These are phyloP conservation scores for Drosophila fungiperda DNA, from an alignment of 2,888 invertebrate species.

Conservation along the genomic window DNA sequence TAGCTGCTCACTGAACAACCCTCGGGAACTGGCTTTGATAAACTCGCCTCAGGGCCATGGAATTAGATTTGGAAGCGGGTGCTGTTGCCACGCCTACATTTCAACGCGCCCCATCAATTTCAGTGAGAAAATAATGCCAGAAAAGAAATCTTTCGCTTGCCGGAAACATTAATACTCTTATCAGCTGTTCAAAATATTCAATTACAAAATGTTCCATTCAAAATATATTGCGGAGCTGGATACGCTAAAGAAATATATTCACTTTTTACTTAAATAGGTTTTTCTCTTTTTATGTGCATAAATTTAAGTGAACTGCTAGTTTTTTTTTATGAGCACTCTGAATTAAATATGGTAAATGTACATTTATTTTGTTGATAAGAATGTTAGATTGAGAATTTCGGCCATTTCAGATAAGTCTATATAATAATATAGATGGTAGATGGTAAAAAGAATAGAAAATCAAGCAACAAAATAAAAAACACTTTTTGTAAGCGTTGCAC, in stretches of 20 bases:
- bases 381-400: not conserved
- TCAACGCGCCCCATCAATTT: conserved; percentile 57
- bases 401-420: not conserved
- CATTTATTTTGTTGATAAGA: not conserved
- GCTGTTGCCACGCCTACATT: conserved; percentile 53
- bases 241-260: not conserved
- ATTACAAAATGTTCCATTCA: not conserved
- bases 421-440: not conserved
- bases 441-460: not conserved
- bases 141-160: not conserved
- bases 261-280: not conserved
- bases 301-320: not conserved
- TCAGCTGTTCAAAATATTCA: not conserved
- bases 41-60: conserved; percentile 61
- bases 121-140: conserved; percentile 27
- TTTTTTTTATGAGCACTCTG: not conserved
- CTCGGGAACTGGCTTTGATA: conserved; percentile 71
- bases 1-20: conserved; percentile 51
- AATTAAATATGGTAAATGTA: not conserved
- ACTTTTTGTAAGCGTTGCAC: not conserved
- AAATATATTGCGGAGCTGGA: not conserved
- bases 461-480: not conserved
- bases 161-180: not conserved
- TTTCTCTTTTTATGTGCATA: not conserved
- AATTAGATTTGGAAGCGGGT: conserved; percentile 46